phyloP scores from a whole-genome alignment of 2,797 vertebrate species.

The Serranus cabrilla region DNA sequence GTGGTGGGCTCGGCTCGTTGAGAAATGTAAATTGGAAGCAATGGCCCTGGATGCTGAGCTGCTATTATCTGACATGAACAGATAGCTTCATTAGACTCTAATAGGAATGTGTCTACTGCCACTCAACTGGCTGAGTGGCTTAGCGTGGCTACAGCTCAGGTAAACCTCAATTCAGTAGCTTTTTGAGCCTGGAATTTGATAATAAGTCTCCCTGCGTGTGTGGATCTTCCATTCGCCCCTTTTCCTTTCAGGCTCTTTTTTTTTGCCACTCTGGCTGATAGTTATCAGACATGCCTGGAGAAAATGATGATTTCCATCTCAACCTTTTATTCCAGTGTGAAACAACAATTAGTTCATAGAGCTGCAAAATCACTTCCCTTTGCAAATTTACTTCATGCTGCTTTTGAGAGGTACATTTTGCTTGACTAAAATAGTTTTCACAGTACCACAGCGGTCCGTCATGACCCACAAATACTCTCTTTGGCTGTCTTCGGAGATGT shows the following conservation, averaged over 20 bases:
- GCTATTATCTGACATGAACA: constrained; percentile 89
- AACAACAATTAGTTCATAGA: constrained; percentile 35
- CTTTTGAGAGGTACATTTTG: constrained; percentile 11
- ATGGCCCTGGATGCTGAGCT: constrained; percentile 84
- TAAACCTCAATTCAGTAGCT: constrained; percentile 65
- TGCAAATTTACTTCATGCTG: constrained; percentile 6
- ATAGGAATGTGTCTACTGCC: constrained; percentile 83
- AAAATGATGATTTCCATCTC: constrained; percentile 51
- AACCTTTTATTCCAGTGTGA: constrained; percentile 40
- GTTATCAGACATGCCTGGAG: constrained; percentile 35
- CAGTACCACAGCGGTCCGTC: constrained; percentile 4
- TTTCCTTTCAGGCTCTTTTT: constrained; percentile 14
- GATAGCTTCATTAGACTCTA: constrained; percentile 88
- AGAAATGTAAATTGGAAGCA: constrained; percentile 90
- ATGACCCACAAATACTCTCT: constrained; percentile 33
- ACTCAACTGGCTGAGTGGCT: constrained; percentile 74
- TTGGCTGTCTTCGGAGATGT: constrained; percentile 27
- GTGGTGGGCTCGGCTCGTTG: constrained; percentile 85
- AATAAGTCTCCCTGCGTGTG: constrained; percentile 41
- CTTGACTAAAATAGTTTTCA: constrained; percentile 42
- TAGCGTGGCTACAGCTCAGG: constrained; percentile 67
- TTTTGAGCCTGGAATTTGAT: constrained; percentile 63
- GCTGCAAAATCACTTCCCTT: constrained; percentile 11
- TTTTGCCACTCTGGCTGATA: constrained; percentile 34
- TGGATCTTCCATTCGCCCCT: constrained; percentile 4